Base-by-base conservation (phyloP, 1,140 invertebrate genomes). In the Diorhabda elongata region DNA sequence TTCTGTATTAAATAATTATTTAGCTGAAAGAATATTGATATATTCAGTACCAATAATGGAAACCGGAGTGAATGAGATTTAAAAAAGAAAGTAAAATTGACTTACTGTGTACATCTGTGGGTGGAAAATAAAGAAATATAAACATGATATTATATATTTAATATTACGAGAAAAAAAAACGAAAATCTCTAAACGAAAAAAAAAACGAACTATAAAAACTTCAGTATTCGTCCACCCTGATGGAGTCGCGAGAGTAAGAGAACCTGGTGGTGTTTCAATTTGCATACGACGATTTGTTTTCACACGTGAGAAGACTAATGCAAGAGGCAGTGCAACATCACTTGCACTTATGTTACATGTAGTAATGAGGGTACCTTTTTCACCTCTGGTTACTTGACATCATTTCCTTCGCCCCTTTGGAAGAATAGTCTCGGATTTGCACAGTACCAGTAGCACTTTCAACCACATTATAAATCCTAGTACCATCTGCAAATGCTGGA, bases 391-490 rank as follows among this genome's bases (percentile, higher is more conserved):
- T 3, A 80, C 73, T 67, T 78, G 76, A 59, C 78, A 75, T 8
- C 84, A 70, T 68, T 75, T 75, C 71, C 78, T 78, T 43, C 64
- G 64, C 42, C 79, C 77, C 65, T 70, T 80, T 8, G 64, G 64
- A 8, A 77, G 79, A 83, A 26, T 56, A 83, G 72, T 74, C 78
- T 77, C 61, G 70, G 3, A 81, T 74, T 71, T 83, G 80, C 4
- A 83, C 82, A 43, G 82, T 84, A 11, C 78, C 84, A 4, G 80
- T 75, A 2, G 75, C 80, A 9, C 79, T 84, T 74, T 83, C 82
- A 72, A 83, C 81, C 11, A 82, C 60, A 70, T 84, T 84, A 68
- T 69, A 85, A 42, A 84, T 77, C 60, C 78, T 58, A 59, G 61
- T 73, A 4, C 71, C 69, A 71, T 76, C 61, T 11, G 45, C 26